A percentile compares a stretch with the other conserved stretches of the same genome.
These are phyloP conservation scores for Esperia sulphurella DNA, from an alignment of 2,888 invertebrate species.

Conservation along the genomic window DNA sequence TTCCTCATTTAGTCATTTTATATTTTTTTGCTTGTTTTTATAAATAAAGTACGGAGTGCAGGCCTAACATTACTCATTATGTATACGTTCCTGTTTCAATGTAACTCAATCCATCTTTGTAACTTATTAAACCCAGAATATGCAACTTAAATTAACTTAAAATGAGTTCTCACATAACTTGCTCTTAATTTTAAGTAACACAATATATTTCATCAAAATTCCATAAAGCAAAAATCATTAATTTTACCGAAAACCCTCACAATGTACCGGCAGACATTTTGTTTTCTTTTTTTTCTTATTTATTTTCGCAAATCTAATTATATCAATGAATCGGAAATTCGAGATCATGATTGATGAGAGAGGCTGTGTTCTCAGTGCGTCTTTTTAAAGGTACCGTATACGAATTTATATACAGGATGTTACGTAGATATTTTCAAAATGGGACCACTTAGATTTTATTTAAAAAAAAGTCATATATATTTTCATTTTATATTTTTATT, in stretches of 20 bases:
- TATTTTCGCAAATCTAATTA: slow-evolving; percentile 45
- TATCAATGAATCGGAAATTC: slow-evolving; percentile 50
- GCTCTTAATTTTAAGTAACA: neutral
- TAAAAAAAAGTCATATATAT: too few species aligned
- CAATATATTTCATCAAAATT: slow-evolving; percentile 14
- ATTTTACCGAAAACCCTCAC: slow-evolving; percentile 11
- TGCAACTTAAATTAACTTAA: neutral
- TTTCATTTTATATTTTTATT: too few species aligned
- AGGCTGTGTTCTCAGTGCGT: slow-evolving; percentile 24
- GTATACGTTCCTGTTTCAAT: too few species aligned
- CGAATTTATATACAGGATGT: too few species aligned
- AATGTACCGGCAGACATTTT: slow-evolving; percentile 10
- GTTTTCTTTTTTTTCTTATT: slow-evolving; percentile 19
- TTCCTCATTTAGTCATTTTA: too few species aligned
- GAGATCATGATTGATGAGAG: slow-evolving; percentile 52
- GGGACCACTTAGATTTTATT: too few species aligned
- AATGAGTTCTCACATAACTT: neutral
- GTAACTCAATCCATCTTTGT: too few species aligned
- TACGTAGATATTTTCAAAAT: too few species aligned
- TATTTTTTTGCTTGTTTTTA: too few species aligned
- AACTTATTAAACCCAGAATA: neutral
- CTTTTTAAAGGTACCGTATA: too few species aligned
- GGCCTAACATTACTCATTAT: too few species aligned
- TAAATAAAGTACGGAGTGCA: too few species aligned
- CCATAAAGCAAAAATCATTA: slow-evolving; percentile 15